Conservation (phyloP, 64 coral and sea anemone species). For the Actinia equina region DNA sequence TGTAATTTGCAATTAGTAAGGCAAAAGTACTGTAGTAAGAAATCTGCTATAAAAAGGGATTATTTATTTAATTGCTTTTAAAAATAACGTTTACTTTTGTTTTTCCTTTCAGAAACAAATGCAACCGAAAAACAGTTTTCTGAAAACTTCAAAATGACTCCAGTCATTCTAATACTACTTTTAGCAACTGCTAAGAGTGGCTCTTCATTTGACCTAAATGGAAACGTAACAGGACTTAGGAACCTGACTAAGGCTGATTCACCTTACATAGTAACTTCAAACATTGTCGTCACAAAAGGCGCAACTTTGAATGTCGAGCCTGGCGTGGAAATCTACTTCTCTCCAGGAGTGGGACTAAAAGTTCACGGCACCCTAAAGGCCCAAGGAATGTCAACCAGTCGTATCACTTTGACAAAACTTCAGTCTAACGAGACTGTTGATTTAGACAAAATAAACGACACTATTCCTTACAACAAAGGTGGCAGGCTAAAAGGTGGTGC, state of each 20-base stretch:
- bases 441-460: conserved; percentile 23
- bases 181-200: not conserved
- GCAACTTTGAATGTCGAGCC: conserved; percentile 43
- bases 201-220: conserved; percentile 7
- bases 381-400: conserved; percentile 24
- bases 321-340: conserved; percentile 39
- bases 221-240: conserved; percentile 6
- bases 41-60: too few species aligned
- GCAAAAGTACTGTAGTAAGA: too few species aligned
- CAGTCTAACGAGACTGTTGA: conserved; percentile 27
- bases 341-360: conserved; percentile 34
- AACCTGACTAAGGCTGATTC: conserved; percentile 29
- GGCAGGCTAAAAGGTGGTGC: conserved; percentile 47
- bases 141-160: too few species aligned
- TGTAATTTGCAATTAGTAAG: not conserved
- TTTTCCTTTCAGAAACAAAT: too few species aligned
- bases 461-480: conserved; percentile 27
- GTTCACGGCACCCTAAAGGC: conserved; percentile 50
- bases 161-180: too few species aligned
- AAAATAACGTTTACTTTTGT: too few species aligned
- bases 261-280: conserved; percentile 41
- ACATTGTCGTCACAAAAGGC: conserved; percentile 33
- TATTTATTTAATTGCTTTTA: too few species aligned
- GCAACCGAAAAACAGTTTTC: too few species aligned
- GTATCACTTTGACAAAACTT: conserved; percentile 45